These are phyloP conservation scores for Tuberolachnus salignus DNA, from an alignment of 2,888 invertebrate species.

Conservation along the genomic window DNA sequence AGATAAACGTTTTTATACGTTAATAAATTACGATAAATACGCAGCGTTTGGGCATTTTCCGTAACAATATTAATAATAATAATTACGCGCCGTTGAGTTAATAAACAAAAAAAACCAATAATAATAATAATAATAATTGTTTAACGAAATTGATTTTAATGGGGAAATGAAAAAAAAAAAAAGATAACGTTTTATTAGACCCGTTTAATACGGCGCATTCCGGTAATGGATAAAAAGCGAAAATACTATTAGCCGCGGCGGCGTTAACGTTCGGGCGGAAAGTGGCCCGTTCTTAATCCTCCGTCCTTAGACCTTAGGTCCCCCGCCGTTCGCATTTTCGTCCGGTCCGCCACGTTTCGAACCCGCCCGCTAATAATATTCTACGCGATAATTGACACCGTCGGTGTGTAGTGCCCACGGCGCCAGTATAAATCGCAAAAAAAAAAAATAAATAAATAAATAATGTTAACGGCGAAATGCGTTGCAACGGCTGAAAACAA, in stretches of 20 bases:
- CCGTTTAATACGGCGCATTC: not conserved
- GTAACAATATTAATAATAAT: too few species aligned
- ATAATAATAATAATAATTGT: too few species aligned
- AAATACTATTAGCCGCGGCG: not conserved
- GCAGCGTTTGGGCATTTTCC: not conserved
- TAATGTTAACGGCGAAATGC: too few species aligned
- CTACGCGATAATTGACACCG: too few species aligned
- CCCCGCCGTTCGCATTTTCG: not conserved
- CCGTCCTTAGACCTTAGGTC: not conserved
- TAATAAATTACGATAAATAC: not conserved
- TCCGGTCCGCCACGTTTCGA: not conserved
- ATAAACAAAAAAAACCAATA: too few species aligned
- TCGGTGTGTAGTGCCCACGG: not conserved
- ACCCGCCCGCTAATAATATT: not conserved
- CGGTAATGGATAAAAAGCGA: constrained; percentile 24
- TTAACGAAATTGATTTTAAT: constrained; percentile 3
- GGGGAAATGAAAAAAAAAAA: not conserved
- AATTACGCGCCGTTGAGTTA: too few species aligned
- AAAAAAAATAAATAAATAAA: too few species aligned
- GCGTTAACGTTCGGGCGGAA: constrained; percentile 8
- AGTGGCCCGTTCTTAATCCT: not conserved
- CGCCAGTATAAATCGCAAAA: too few species aligned
- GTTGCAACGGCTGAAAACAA: too few species aligned
- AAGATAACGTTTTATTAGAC: not conserved
- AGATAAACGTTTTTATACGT: not conserved